A percentile compares a stretch with the other conserved stretches of the same genome.
These are phyloP conservation scores for Brachyptera putata DNA, from an alignment of 2,888 invertebrate species.

Conservation along the genomic window DNA sequence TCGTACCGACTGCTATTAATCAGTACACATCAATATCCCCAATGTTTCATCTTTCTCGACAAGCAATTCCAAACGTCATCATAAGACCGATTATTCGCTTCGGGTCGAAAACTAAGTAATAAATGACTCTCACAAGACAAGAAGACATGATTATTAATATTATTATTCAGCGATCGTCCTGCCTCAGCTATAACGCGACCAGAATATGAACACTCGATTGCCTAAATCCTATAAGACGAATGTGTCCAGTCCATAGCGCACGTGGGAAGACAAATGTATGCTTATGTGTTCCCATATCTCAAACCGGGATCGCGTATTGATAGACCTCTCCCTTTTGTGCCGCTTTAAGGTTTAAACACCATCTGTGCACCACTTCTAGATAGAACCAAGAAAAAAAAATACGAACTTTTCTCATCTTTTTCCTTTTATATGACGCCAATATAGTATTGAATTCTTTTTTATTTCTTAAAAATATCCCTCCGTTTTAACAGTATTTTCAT, in stretches of 20 bases:
- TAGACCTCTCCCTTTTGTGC: no score
- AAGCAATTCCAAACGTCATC: no score
- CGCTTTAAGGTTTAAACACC: background rate
- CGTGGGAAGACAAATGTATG: slow-evolving; percentile 11
- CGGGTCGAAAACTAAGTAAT: no score
- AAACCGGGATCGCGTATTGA: no score
- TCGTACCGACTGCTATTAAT: no score
- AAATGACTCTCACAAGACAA: no score
- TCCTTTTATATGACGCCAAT: background rate
- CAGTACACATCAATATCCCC: no score
- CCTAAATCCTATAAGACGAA: no score
- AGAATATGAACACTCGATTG: slow-evolving; percentile 17
- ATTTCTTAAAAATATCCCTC: background rate
- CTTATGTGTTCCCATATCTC: background rate
- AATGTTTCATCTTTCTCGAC: no score
- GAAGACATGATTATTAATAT: no score
- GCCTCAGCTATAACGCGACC: background rate
- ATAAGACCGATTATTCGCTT: no score
- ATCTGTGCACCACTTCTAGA: background rate
- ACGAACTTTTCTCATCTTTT: background rate
- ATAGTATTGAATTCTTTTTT: background rate
- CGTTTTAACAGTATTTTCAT: background rate
- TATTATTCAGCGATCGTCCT: slow-evolving; percentile 12
- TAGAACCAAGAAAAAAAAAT: background rate
- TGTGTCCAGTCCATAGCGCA: slow-evolving; percentile 8